Base-by-base conservation (phyloP, 2,888 invertebrate genomes). In the Chrysolina americana region DNA sequence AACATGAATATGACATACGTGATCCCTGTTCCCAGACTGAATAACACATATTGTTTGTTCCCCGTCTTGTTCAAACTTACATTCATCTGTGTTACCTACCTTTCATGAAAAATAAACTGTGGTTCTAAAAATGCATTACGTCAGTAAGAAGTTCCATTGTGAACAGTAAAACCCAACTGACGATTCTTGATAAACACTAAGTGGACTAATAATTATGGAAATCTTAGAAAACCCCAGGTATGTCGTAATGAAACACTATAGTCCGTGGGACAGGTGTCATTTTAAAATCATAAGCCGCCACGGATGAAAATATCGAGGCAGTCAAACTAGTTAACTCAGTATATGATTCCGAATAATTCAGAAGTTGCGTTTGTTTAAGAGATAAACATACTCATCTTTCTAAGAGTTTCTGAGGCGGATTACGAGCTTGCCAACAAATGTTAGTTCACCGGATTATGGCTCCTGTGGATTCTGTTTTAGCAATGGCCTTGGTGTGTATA, bases 121-220 rank as follows among this genome's bases (percentile, higher is more conserved):
- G 50, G 50, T 50, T 50, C 4, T 2, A 19, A 6, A n/a, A 17
- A 50, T 50, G n/a, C 2, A 8, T 50, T 50, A 50, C 50, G 50
- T 50, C 50, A 50, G 17, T 50, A 19, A 50, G n/a, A 19, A 50
- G 19, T 50, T 17, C 50, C n/a, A 50, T 2, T 17, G 19, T 50
- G n/a, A 50, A 50, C 8, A 50, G 50, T 50, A 50, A 50, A 50
- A 50, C 50, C 50, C 50, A 19, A 19, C 50, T 19, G 50, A 50
- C 50, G 19, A 50, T 50, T 50, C 50, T 50, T 19, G 50, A 50
- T 17, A 50, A 50, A 17, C 50, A 50, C 50, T n/a, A 19, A 50
- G 17, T 50, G 50, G 50, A 19, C n/a, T n/a, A 9, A 50, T 50
- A 17, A 50, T 50, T 17, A 50, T 50, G 19, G n/a, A 19, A 50